Evolutionary conservation across 2,888 invertebrate species (phyloP), one percentile per base, ranked within the genome.

Genomic region (Aricia artaxerxes): DNA sequence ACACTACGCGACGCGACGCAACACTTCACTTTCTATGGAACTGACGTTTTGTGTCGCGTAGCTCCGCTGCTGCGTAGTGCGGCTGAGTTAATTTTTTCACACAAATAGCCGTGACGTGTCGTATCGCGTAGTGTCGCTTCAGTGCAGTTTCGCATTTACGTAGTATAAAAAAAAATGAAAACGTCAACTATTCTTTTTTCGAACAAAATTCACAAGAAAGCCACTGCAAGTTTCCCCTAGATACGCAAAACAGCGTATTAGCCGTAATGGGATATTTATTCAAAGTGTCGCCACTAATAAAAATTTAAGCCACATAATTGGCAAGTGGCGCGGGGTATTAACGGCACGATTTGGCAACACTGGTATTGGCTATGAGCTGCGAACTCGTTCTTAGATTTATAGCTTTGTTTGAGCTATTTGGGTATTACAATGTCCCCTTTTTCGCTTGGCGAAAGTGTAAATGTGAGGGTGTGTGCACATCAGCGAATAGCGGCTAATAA

Each of bases 331-430:
- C 82, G 81, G 84, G 82, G 84, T 87, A 88, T 87, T 88, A 87
- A 87, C 86, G 85, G 81, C 82, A 81, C 84, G 79, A 85, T 86
- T 87, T 85, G 85, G 86, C 83, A 85, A 87, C 87, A 86, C 87
- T 83, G 83, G 82, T 85, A 83, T 84, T 84, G 84, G 81, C 81
- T 80, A 81, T 80, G 82, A 83, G 82, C 79, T 79, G 82, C 64
- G 80, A 80, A 80, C 78, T 77, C 76, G 81, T 82, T 79, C 75
- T 64, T 35, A 61, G 79, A 73, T 69, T 69, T 69, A 69, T 69
- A 1, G 35, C 2, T 69, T 69, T 69, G 69, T 69, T 81, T 78
- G 78, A 77, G 77, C 79, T 77, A 81, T 81, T 81, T 78, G 73
- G 73, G 73, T 77, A 77, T 79, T 75, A 77, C 77, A 44, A 53